A percentile compares a stretch with the other conserved stretches of the same genome.
Evolutionary conservation across 2,888 invertebrate species (phyloP).

Genomic region (Leucania comma): DNA sequence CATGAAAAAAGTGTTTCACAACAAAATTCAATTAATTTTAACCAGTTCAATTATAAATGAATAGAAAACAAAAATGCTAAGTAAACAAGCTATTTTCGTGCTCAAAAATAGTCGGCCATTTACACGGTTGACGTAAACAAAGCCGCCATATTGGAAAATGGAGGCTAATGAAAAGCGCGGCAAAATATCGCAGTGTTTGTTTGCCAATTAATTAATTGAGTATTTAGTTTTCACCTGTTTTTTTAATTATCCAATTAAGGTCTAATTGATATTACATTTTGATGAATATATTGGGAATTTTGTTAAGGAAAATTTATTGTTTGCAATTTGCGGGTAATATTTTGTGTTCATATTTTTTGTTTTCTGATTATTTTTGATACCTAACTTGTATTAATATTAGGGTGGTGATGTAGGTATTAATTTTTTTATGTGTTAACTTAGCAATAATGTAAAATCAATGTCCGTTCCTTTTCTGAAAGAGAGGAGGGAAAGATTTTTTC

Average conservation of each 20-base stretch:
- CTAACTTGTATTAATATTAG: no score
- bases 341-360: neutral
- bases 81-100: slow-evolving; percentile 62
- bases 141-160: slow-evolving; percentile 62
- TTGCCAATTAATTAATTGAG: slow-evolving; percentile 56
- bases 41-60: slow-evolving; percentile 56
- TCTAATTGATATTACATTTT: slow-evolving; percentile 32
- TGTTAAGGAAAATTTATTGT: slow-evolving; percentile 17
- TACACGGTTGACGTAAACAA: slow-evolving; percentile 60
- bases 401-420: neutral
- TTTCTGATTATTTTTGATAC: neutral
- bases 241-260: slow-evolving; percentile 42
- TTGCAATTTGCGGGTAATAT: neutral
- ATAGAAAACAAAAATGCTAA: slow-evolving; percentile 55
- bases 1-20: slow-evolving; percentile 12
- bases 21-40: slow-evolving; percentile 42
- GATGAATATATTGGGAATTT: slow-evolving; percentile 17
- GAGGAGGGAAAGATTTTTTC: no score
- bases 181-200: slow-evolving; percentile 52
- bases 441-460: neutral
- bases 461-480: no score
- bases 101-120: slow-evolving; percentile 60
- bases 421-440: no score
- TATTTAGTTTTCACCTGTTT: slow-evolving; percentile 35
- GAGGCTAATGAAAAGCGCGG: slow-evolving; percentile 55